These are phyloP conservation scores for Drosophila paulistorum DNA, from an alignment of 1,140 invertebrate species.

Conservation along the genomic window DNA sequence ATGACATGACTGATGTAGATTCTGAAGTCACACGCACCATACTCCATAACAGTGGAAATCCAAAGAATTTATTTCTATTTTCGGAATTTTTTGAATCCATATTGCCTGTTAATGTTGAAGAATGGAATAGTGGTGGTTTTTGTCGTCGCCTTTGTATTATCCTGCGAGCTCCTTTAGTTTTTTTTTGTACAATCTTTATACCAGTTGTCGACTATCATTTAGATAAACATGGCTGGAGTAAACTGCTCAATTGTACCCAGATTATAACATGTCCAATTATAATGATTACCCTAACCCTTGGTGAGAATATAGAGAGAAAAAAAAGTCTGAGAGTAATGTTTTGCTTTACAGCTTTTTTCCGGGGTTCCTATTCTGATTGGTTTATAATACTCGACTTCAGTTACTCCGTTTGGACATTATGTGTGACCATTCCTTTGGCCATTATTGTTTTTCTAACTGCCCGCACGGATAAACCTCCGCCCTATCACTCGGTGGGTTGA, in stretches of 20 bases:
- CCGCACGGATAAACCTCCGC: slow-evolving; percentile 58
- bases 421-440: slow-evolving; percentile 43
- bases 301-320: slow-evolving; percentile 22
- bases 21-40: slow-evolving; percentile 5
- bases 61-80: slow-evolving; percentile 37
- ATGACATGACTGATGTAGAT: not conserved
- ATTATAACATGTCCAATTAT: slow-evolving; percentile 51
- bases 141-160: not conserved
- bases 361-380: slow-evolving; percentile 22
- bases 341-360: not conserved
- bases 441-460: slow-evolving; percentile 25
- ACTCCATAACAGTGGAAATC: slow-evolving; percentile 32
- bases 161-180: slow-evolving; percentile 20
- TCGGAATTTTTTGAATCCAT: slow-evolving; percentile 31
- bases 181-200: slow-evolving; percentile 29
- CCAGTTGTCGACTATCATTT: slow-evolving; percentile 48
- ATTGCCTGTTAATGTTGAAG: slow-evolving; percentile 40
- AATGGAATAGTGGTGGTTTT: slow-evolving; percentile 19
- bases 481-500: slow-evolving; percentile 47
- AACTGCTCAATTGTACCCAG: slow-evolving; percentile 61
- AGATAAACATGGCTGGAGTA: slow-evolving; percentile 64
- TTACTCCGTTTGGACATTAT: slow-evolving; percentile 31
- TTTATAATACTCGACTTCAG: not conserved
- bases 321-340: no score
- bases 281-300: slow-evolving; percentile 11